Base-by-base conservation (phyloP, 2,888 invertebrate genomes). In the Meliscaeva auricollis region DNA sequence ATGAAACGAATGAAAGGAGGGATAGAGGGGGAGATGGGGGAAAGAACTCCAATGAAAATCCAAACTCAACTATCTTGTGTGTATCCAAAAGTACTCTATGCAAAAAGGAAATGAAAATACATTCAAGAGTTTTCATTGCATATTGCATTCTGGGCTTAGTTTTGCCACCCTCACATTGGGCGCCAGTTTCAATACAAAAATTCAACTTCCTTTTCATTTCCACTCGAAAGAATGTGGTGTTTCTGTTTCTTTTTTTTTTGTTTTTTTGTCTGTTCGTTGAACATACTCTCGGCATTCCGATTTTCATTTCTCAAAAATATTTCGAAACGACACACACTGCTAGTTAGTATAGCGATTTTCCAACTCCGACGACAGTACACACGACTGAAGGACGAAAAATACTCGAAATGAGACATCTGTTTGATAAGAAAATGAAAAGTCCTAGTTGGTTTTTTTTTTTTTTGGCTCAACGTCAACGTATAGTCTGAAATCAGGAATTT, bases 381-480 rank as follows among this genome's bases (percentile, higher is more conserved):
- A 32, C 44, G 6, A 46, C 46, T 44, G 44, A 46, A 15, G 44
- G 32, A 46, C 22, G 48, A 48, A 35, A 54, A 26, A 44, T 50
- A 38, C 48, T 69, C 22, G 50, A 66, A 76, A 77, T 41, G 56
- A 48, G 68, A 64, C 78, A 74, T 62, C 62, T 74, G 62, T 62
- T 69, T 68, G 82, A 82, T 82, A 82, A 66, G 75, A 66, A 62
- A 70, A 50, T 50, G 41, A 44, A 56, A 56, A 66, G 50, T 30
- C 32, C 66, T 66, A 35, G 6, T 13, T 11, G 1, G 13, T 9
- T 38, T 1, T 38, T 38, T 50, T 17, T 64, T 15, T 15, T 17
- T 30, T 64, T 30, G n/a, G n/a, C n/a, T n/a, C n/a, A n/a, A n/a
- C 2, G 41, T 44, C 41, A 22, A 9, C 60, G 20, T 58, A 26